These are phyloP conservation scores for Dicyrtoma fusca DNA, from an alignment of 2,888 invertebrate genomes.

Conservation along the genomic window DNA sequence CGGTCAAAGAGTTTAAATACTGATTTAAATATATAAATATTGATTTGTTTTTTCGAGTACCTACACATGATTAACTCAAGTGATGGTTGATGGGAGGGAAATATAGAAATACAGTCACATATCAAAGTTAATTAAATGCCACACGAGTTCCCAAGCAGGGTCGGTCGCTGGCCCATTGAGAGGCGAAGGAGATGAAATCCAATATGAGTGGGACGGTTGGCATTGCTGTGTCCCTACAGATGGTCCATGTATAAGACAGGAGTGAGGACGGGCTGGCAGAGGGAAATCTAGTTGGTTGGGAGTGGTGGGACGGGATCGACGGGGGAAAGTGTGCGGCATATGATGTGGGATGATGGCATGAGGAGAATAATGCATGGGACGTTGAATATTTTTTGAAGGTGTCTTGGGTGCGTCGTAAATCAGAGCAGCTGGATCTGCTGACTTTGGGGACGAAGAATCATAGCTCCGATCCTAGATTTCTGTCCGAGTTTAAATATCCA, in stretches of 20 bases:
- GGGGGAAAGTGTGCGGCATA: background rate
- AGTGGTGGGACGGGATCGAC: background rate
- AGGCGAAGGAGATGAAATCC: too few species aligned
- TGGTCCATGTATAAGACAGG: background rate
- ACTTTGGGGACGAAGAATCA: conserved; percentile 59
- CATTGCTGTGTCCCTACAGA: background rate
- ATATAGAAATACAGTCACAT: too few species aligned
- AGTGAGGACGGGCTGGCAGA: background rate
- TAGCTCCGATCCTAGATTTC: conserved; percentile 61
- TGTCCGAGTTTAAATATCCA: conserved; percentile 63
- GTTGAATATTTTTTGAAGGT: conserved; percentile 57
- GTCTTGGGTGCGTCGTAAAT: conserved; percentile 59
- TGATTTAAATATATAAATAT: too few species aligned
- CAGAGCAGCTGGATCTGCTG: conserved; percentile 59
- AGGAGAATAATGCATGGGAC: conserved; percentile 10
- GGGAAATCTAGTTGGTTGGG: background rate
- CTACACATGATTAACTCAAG: too few species aligned
- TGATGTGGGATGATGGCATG: background rate
- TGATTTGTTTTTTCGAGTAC: too few species aligned
- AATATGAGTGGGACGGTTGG: too few species aligned
- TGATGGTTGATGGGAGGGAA: too few species aligned
- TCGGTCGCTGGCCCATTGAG: too few species aligned
- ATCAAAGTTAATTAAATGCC: too few species aligned
- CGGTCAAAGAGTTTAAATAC: too few species aligned
- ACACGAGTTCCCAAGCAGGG: too few species aligned